Evolutionary conservation across 2,888 invertebrate genomes (phyloP).

Genomic region (Zaprionus bogoriensis): DNA sequence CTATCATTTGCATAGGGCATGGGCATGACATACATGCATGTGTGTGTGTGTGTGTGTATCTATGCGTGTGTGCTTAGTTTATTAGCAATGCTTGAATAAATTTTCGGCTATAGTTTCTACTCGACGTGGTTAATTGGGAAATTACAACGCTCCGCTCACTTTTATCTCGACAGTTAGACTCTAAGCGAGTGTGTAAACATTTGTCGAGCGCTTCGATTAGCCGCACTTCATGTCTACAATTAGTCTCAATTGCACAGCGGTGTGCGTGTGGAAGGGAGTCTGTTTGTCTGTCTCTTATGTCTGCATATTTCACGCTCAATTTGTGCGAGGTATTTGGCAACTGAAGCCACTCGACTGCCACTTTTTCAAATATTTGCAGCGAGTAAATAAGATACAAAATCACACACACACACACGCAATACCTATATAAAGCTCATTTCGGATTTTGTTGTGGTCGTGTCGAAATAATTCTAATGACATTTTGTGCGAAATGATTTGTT

Average conservation of each 20-base stretch:
- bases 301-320: slow-evolving; percentile 12
- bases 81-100: slow-evolving; percentile 68
- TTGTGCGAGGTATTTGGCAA: slow-evolving; percentile 6
- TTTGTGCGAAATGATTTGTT: background rate
- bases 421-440: no score
- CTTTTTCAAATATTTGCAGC: slow-evolving; percentile 10
- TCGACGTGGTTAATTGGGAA: slow-evolving; percentile 42
- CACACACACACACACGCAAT: slow-evolving; percentile 25
- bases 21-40: slow-evolving; percentile 7
- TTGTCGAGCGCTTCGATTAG: slow-evolving; percentile 11
- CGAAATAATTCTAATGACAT: background rate
- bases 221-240: slow-evolving; percentile 26
- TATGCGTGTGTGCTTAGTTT: slow-evolving; percentile 23
- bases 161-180: slow-evolving; percentile 20
- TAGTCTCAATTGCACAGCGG: slow-evolving; percentile 13
- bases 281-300: background rate
- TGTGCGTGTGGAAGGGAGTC: background rate
- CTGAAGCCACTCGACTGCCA: background rate
- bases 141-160: slow-evolving; percentile 30
- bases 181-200: slow-evolving; percentile 22
- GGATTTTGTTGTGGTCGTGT: slow-evolving; percentile 1
- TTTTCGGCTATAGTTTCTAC: slow-evolving; percentile 52
- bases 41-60: slow-evolving; percentile 6
- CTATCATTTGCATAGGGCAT: slow-evolving; percentile 50
- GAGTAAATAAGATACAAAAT: slow-evolving; percentile 22